phyloP scores from a whole-genome alignment of 1,140 invertebrate genomes.

The Aphis gossypii region DNA sequence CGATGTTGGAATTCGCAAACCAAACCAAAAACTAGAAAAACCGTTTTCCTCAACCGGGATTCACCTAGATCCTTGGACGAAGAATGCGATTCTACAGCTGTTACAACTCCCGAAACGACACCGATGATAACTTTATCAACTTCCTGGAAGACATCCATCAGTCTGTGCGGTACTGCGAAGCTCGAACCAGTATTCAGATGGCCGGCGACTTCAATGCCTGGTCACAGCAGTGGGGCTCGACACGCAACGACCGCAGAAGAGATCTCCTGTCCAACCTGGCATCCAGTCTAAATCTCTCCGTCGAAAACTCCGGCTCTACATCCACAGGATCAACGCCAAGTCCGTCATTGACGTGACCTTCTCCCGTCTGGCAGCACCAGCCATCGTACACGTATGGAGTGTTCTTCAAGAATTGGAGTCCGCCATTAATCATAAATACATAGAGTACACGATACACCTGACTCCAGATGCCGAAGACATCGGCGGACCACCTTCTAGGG shows the following conservation, averaged over 20 bases:
- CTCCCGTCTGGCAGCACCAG: not conserved
- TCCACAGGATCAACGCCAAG: not conserved
- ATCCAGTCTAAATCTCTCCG: not conserved
- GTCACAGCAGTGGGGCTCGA: not conserved
- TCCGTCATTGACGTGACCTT: not conserved
- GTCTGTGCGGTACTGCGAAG: not conserved
- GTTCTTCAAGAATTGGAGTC: not conserved
- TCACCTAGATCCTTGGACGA: not conserved
- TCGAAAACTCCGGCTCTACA: not conserved
- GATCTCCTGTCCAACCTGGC: not conserved
- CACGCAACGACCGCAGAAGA: not conserved
- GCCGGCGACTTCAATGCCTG: not conserved
- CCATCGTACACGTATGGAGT: not conserved
- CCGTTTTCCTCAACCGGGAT: too few species aligned
- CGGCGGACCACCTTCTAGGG: accelerated
- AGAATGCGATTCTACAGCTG: not conserved
- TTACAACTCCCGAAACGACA: not conserved
- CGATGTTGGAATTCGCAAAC: too few species aligned
- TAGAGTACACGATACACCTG: not conserved
- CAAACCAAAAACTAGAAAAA: too few species aligned
- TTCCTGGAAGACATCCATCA: not conserved
- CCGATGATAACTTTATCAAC: not conserved
- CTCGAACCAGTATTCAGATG: too few species aligned
- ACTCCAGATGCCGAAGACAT: not conserved
- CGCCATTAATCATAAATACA: not conserved